Percentiles rank a stretch among this genome's conserved stretches.
phyloP scores from a whole-genome alignment of 2,888 invertebrate genomes.

The Meandrusa payeni region DNA sequence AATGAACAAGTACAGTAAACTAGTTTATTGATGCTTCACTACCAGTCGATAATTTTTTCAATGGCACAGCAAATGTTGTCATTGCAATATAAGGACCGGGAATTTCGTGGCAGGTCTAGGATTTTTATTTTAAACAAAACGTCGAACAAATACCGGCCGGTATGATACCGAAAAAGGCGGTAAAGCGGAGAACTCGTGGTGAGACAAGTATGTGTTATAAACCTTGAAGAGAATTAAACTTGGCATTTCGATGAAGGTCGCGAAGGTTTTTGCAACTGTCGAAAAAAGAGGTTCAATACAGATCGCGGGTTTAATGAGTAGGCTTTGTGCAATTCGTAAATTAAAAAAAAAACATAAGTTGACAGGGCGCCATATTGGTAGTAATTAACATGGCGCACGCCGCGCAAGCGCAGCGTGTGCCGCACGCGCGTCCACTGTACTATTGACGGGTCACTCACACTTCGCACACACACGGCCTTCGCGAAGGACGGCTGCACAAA shows the following conservation, averaged over 20 bases:
- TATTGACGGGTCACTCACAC: constrained; percentile 66
- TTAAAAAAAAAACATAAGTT: constrained; percentile 65
- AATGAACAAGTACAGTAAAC: constrained; percentile 43
- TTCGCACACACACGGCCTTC: constrained; percentile 58
- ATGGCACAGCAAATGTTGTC: constrained; percentile 61
- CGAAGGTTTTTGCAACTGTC: constrained; percentile 35
- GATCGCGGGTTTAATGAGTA: constrained; percentile 56
- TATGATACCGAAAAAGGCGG: constrained; percentile 67
- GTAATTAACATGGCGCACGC: constrained; percentile 69
- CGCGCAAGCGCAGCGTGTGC: constrained; percentile 45
- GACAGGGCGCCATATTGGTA: constrained; percentile 70
- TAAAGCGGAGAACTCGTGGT: constrained; percentile 54
- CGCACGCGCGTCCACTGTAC: constrained; percentile 34
- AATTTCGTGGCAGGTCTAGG: constrained; percentile 63
- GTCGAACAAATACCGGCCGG: constrained; percentile 53
- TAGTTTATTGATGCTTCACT: constrained; percentile 52
- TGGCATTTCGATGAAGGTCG: constrained; percentile 65
- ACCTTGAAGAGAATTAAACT: constrained; percentile 59
- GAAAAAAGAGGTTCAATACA: constrained; percentile 48
- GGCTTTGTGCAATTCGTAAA: constrained; percentile 57
- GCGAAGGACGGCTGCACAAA: constrained; percentile 55
- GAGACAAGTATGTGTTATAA: constrained; percentile 54
- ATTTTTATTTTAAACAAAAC: constrained; percentile 66
- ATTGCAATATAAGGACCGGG: constrained; percentile 66
- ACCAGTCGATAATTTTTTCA: constrained; percentile 53